Evolutionary conservation across 2,888 invertebrate genomes (phyloP).

Genomic region (Phengaris arion): DNA sequence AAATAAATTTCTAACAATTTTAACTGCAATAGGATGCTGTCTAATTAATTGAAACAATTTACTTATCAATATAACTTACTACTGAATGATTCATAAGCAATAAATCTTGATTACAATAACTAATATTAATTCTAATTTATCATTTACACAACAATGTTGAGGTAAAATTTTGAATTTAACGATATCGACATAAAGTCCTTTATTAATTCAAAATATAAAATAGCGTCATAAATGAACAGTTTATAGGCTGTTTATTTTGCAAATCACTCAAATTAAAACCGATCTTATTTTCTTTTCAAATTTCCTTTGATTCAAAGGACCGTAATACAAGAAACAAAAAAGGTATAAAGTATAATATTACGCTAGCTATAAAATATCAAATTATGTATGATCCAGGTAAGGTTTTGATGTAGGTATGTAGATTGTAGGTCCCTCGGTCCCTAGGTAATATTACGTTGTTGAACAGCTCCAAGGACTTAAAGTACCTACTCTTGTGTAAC

Average conservation of each 20-base stretch:
- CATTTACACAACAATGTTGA: not conserved
- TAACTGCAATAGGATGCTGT: slow-evolving; percentile 2
- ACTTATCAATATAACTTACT: slow-evolving; percentile 5
- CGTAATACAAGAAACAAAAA: not conserved
- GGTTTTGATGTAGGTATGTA: slow-evolving; percentile 4
- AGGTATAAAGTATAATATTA: not conserved
- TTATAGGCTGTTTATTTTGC: not conserved
- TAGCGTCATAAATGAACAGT: too few relatives aligned
- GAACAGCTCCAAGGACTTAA: not conserved
- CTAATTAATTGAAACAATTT: slow-evolving; percentile 8
- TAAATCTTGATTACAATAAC: not conserved
- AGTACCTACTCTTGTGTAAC: not conserved
- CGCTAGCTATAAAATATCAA: not conserved
- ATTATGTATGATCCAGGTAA: not conserved
- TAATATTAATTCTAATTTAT: not conserved
- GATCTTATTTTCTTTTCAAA: not conserved
- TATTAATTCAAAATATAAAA: too few relatives aligned
- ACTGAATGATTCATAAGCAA: not conserved
- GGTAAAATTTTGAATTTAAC: not conserved
- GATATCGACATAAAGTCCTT: too few relatives aligned
- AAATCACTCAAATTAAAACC: not conserved
- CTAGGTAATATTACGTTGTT: not conserved
- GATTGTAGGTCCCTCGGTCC: not conserved
- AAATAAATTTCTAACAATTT: slow-evolving; percentile 11
- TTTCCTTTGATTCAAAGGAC: not conserved